Evolutionary conservation across 2,888 invertebrate species (phyloP), one percentile per base, ranked within the genome.

Genomic region (Lymantria dispar): DNA sequence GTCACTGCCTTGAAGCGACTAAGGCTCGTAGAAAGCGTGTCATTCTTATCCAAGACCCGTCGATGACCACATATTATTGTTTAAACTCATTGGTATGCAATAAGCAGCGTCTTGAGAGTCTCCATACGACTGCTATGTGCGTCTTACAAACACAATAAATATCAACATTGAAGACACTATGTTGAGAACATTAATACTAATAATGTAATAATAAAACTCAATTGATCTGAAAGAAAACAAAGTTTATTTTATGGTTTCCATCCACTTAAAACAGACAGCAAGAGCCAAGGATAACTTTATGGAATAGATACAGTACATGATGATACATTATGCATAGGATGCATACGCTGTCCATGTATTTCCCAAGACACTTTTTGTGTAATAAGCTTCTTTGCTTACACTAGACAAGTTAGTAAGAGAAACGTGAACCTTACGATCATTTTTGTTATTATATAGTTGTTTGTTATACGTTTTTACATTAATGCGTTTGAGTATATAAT

Each of bases 21-120:
- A 29, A 56, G 54, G 50, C 30, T 40, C 10, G 43, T 30, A 46
- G 75, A 77, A 76, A 76, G 71, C 60, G 49, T 50, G 39, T 46
- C 57, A 59, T 33, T 7, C 1, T 40, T 14, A 40, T 40, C 12
- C 14, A 47, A 58, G 43, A 47, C 39, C 30, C 48, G 48, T 48
- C 59, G 60, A 70, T 72, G 55, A 54, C 70, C 73, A 66, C 72
- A 65, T 70, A 43, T 59, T 47, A 64, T 63, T 80, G 80, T 79
- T 69, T 63, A 58, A 39, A 49, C 58, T 72, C 64, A 81, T 83
- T 81, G 66, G 80, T 80, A 83, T 83, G 79, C 83, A 69, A 68
- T 67, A 56, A 51, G 59, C 48, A 64, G 54, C 66, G 42, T 54
- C 50, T 50, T 66, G 69, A 68, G 64, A 70, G 64, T 59, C 64